Evolutionary conservation across 1,140 invertebrate species (phyloP).

Genomic region (Cylas formicarius): DNA sequence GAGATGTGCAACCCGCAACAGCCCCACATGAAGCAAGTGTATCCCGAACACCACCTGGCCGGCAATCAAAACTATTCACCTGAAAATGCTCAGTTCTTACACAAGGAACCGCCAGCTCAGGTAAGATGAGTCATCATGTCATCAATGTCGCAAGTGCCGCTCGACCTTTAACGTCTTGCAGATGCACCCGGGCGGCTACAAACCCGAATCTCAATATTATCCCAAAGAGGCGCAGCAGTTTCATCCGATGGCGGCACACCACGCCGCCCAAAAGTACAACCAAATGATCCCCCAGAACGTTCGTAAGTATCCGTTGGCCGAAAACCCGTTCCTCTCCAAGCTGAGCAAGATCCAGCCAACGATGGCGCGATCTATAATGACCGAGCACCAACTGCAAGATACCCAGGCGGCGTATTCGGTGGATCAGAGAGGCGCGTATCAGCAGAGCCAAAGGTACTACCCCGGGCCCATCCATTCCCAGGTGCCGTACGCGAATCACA

Average conservation of each 20-base stretch:
- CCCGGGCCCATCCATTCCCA: slow-evolving; percentile 15
- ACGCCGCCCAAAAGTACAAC: slow-evolving; percentile 19
- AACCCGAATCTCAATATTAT: slow-evolving; percentile 32
- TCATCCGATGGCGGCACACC: slow-evolving; percentile 14
- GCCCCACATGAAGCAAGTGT: slow-evolving; percentile 23
- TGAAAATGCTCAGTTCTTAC: slow-evolving; percentile 28
- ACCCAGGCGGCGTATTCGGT: slow-evolving; percentile 26
- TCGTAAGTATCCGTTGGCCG: slow-evolving; percentile 20
- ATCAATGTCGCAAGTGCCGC: background rate
- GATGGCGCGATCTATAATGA: slow-evolving; percentile 34
- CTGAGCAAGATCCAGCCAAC: slow-evolving; percentile 32
- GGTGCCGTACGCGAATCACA: slow-evolving; percentile 12
- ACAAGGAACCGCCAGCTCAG: slow-evolving; percentile 28
- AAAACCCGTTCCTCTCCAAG: slow-evolving; percentile 30
- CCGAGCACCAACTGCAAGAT: slow-evolving; percentile 34
- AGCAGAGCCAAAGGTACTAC: slow-evolving; percentile 30
- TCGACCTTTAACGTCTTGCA: background rate
- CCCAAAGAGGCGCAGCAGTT: slow-evolving; percentile 21
- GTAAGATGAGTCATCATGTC: slow-evolving; percentile 4
- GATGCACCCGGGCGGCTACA: slow-evolving; percentile 26
- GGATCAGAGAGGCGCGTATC: slow-evolving; percentile 29
- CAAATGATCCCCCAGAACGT: slow-evolving; percentile 21
- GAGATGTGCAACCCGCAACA: slow-evolving; percentile 35
- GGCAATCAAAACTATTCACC: slow-evolving; percentile 23
- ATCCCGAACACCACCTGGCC: slow-evolving; percentile 19